Percentiles rank a stretch among this genome's conserved stretches.
Conservation (phyloP, 1,140 invertebrate species). For the Drosophila rufa region DNA sequence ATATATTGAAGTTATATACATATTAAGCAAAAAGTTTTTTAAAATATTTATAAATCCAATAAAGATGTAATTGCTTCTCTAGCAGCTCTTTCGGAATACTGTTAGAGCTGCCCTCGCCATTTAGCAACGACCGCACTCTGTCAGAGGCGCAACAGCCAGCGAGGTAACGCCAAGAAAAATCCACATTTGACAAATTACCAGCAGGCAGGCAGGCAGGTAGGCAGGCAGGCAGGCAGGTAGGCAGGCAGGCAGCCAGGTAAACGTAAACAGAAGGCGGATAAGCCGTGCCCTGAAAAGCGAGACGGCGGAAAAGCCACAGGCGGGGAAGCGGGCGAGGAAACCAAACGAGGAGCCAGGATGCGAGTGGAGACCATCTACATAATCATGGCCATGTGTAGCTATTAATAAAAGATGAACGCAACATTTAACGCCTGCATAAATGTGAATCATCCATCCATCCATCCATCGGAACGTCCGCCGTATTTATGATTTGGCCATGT, state of each 20-base stretch:
- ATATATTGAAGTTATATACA: too few relatives aligned
- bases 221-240: conserved; percentile 70
- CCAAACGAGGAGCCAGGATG: background rate
- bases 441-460: conserved; percentile 41
- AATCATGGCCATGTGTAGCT: conserved; percentile 54
- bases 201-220: conserved; percentile 70
- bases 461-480: conserved; percentile 1
- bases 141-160: conserved; percentile 57
- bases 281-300: conserved; percentile 10
- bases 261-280: conserved; percentile 60
- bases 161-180: conserved; percentile 52
- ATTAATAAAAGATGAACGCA: conserved; percentile 66
- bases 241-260: conserved; percentile 69
- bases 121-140: conserved; percentile 18
- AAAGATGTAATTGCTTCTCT: too few relatives aligned
- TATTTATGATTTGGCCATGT: conserved; percentile 29
- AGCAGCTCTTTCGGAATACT: background rate
- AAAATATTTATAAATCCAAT: too few relatives aligned
- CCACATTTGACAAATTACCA: conserved; percentile 78
- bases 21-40: too few relatives aligned
- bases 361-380: conserved; percentile 34
- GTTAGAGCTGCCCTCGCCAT: conserved; percentile 20
- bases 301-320: conserved; percentile 30
- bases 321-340: conserved; percentile 1
- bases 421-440: conserved; percentile 62